phyloP scores from a whole-genome alignment of 2,797 vertebrate genomes.

The Otus scops region DNA sequence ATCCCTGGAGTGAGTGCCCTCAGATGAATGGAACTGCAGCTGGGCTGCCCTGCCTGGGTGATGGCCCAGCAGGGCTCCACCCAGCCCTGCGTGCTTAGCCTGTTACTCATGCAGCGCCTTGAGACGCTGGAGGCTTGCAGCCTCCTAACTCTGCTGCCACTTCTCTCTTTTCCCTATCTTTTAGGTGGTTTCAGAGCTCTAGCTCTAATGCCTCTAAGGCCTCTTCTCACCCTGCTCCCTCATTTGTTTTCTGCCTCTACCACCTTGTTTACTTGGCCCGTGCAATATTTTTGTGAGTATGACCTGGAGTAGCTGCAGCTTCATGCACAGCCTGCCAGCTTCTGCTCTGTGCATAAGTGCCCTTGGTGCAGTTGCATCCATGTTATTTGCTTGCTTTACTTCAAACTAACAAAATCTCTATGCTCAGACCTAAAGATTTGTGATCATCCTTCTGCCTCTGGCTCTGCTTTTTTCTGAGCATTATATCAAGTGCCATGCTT shows the following conservation, averaged over 20 bases:
- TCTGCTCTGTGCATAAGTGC: not conserved
- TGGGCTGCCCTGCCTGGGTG: not conserved
- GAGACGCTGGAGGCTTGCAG: not conserved
- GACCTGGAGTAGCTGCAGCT: not conserved
- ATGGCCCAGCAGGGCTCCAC: not conserved
- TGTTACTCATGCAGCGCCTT: slow-evolving; percentile 24
- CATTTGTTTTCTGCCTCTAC: not conserved
- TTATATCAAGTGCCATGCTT: not conserved
- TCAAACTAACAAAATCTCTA: not conserved
- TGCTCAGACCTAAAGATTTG: not conserved
- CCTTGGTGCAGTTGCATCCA: not conserved
- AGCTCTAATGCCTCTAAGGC: not conserved
- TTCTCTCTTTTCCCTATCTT: not conserved
- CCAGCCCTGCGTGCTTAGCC: not conserved
- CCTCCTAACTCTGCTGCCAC: not conserved
- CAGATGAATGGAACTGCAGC: not conserved
- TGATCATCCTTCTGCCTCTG: not conserved
- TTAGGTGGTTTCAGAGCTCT: not conserved
- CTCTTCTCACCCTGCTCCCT: not conserved
- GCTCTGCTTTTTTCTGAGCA: not conserved
- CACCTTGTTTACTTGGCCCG: not conserved
- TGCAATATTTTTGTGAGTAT: not conserved
- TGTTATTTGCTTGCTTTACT: not conserved
- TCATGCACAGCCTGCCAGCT: not conserved
- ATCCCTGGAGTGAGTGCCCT: not conserved